Conservation (phyloP, 2,113 vertebrate genomes). For the Diphyllodes magnificus region DNA sequence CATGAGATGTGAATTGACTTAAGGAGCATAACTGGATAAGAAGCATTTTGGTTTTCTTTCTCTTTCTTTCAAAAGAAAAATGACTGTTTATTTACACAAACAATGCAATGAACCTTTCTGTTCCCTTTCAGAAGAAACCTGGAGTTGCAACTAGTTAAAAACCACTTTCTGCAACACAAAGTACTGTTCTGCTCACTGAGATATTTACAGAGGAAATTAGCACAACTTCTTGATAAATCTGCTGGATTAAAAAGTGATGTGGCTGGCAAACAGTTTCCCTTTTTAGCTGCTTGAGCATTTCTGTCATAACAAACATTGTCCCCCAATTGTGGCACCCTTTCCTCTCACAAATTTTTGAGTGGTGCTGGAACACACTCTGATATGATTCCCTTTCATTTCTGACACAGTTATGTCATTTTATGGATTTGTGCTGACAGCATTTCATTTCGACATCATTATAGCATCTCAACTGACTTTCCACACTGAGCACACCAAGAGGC, state of each 20-base stretch:
- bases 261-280: constrained; percentile 50
- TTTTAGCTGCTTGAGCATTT: constrained; percentile 56
- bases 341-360: constrained; percentile 62
- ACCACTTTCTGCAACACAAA: not conserved
- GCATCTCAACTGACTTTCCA: constrained; percentile 59
- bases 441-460: constrained; percentile 71
- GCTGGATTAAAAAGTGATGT: constrained; percentile 55
- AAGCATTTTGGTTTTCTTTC: constrained; percentile 1
- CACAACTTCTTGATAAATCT: constrained; percentile 61
- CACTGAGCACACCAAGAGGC: not conserved
- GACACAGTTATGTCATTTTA: constrained; percentile 68
- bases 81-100: not conserved
- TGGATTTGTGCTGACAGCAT: constrained; percentile 67
- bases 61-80: constrained; percentile 3
- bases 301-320: constrained; percentile 73
- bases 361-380: constrained; percentile 62
- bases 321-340: constrained; percentile 54
- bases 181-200: constrained; percentile 18
- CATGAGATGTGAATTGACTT: not conserved
- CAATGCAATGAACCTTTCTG: not conserved
- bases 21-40: not conserved
- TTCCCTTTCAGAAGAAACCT: not conserved
- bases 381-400: constrained; percentile 71
- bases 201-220: constrained; percentile 53
- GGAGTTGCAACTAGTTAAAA: constrained; percentile 39